phyloP scores from a whole-genome alignment of 2,113 vertebrate genomes.

The Capreolus pygargus region DNA sequence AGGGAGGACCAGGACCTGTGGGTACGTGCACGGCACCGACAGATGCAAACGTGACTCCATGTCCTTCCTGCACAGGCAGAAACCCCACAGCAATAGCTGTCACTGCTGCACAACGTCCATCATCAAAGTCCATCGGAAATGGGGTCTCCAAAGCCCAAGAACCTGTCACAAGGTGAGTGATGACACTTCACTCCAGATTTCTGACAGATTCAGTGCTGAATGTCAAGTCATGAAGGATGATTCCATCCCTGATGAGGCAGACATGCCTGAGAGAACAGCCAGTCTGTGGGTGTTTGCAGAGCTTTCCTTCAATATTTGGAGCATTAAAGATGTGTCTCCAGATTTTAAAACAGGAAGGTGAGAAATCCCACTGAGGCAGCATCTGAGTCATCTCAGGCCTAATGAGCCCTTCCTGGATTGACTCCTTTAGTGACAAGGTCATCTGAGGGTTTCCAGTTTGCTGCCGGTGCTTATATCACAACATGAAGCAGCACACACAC shows the following conservation, averaged over 20 bases:
- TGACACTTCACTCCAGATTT: neutral
- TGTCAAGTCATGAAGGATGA: neutral
- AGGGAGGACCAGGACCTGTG: accelerated
- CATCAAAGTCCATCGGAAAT: neutral
- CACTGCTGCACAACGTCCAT: neutral
- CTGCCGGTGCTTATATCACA: too few species aligned
- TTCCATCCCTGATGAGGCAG: neutral
- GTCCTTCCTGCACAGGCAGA: neutral
- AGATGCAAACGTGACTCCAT: neutral
- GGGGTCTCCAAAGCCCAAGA: neutral
- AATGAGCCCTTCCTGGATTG: neutral
- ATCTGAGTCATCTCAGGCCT: neutral
- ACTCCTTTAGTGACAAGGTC: neutral
- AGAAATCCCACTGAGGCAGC: neutral
- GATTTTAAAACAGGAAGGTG: neutral
- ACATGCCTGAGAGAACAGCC: neutral
- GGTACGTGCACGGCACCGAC: accelerated
- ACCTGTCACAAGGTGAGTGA: neutral
- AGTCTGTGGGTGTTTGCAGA: neutral
- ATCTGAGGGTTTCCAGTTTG: neutral
- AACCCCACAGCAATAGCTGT: neutral
- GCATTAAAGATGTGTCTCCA: neutral
- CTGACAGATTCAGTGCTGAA: neutral
- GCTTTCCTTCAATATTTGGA: neutral
- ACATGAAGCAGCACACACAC: neutral